These are phyloP conservation scores for Dysmachus trigonus DNA, from an alignment of 2,888 invertebrate genomes.

Conservation along the genomic window DNA sequence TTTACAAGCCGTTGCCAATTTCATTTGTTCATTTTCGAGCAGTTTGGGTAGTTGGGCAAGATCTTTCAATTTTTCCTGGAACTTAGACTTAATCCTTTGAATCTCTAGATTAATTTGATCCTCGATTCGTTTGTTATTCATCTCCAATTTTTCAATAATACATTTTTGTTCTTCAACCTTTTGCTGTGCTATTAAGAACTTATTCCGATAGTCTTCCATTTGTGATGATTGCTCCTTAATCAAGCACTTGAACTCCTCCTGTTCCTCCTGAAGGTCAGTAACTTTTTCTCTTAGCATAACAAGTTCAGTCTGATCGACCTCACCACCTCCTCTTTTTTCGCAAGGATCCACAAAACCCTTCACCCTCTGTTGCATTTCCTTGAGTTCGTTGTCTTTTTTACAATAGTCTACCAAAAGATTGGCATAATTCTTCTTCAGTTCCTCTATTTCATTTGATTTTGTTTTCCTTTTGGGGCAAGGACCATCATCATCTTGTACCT, in stretches of 20 bases:
- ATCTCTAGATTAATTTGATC: conserved; percentile 55
- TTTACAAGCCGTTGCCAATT: conserved; percentile 56
- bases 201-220: conserved; percentile 58
- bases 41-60: conserved; percentile 58
- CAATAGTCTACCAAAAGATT: conserved; percentile 57
- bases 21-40: conserved; percentile 58
- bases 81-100: conserved; percentile 55
- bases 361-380: conserved; percentile 51
- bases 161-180: conserved; percentile 60
- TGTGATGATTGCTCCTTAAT: conserved; percentile 60
- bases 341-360: background rate
- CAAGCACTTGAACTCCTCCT: conserved; percentile 58
- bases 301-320: conserved; percentile 39
- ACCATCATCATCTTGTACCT: background rate
- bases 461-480: conserved; percentile 49
- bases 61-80: conserved; percentile 59
- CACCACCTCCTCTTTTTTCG: background rate
- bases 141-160: conserved; percentile 59
- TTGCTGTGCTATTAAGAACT: conserved; percentile 60
- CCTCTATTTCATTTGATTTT: conserved; percentile 54
- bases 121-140: conserved; percentile 59
- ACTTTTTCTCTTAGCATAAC: conserved; percentile 39
- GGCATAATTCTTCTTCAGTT: conserved; percentile 60
- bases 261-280: conserved; percentile 56
- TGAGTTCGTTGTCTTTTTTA: conserved; percentile 59